Conservation (phyloP, 2,113 vertebrate genomes). For the Tetrax tetrax region DNA sequence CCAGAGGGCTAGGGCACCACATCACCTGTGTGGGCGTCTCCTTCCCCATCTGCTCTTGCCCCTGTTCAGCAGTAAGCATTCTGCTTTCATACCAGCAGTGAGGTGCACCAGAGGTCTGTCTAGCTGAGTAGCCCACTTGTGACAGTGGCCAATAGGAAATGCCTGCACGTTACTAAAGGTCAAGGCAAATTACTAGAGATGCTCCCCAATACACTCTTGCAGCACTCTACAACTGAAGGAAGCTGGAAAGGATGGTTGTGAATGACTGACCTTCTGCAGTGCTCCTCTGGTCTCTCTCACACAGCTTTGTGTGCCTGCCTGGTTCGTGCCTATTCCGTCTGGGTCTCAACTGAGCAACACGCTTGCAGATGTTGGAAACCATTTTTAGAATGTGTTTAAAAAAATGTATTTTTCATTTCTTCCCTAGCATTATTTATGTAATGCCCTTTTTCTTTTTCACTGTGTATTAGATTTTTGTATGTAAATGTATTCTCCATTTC, state of each 20-base stretch:
- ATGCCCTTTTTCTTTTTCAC: conserved; percentile 20
- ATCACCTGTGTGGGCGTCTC: rapidly evolving
- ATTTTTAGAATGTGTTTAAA: conserved; percentile 4
- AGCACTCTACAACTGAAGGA: background rate
- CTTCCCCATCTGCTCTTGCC: background rate
- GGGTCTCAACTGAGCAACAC: background rate
- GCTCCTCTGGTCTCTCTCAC: background rate
- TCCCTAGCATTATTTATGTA: conserved; percentile 8
- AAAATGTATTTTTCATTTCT: conserved; percentile 23
- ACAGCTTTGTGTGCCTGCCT: background rate
- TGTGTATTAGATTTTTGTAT: conserved; percentile 29
- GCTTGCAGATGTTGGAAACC: background rate
- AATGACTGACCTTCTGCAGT: background rate
- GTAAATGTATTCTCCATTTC: background rate
- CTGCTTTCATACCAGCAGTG: rapidly evolving
- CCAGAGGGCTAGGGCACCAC: no score
- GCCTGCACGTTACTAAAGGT: background rate
- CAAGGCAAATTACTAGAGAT: background rate
- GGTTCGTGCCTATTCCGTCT: background rate
- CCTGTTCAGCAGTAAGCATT: rapidly evolving
- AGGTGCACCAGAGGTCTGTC: background rate
- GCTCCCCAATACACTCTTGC: background rate
- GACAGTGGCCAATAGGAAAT: background rate
- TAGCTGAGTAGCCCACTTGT: background rate
- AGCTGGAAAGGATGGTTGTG: background rate